A percentile compares a stretch with the other conserved stretches of the same genome.
Evolutionary conservation across 2,113 vertebrate genomes (phyloP).

Genomic region (Salvelinus sp.): DNA sequence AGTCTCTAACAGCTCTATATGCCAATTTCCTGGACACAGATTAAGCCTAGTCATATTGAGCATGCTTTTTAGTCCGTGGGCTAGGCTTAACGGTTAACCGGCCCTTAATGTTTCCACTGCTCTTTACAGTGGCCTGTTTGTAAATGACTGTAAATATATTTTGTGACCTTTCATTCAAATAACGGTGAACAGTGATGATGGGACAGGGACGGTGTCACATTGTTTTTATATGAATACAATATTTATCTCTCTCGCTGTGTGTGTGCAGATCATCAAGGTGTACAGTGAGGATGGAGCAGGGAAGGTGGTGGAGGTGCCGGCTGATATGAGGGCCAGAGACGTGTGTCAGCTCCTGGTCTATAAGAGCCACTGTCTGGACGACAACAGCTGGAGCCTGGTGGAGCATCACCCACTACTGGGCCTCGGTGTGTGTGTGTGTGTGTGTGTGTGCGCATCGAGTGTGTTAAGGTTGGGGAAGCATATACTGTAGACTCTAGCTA

Average conservation of each 20-base stretch:
- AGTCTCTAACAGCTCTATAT: too few relatives aligned
- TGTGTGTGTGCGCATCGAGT: slow-evolving; percentile 1
- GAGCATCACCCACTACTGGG: slow-evolving; percentile 94
- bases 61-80: too few relatives aligned
- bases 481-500: too few relatives aligned
- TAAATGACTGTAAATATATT: too few relatives aligned
- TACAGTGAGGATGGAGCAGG: slow-evolving; percentile 94
- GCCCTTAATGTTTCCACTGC: too few relatives aligned
- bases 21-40: too few relatives aligned
- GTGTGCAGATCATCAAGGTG: slow-evolving; percentile 90
- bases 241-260: slow-evolving; percentile 30
- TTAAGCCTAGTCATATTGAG: too few relatives aligned
- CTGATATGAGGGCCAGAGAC: slow-evolving; percentile 94
- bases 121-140: too few relatives aligned
- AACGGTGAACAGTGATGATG: too few relatives aligned
- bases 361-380: slow-evolving; percentile 96
- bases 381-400: slow-evolving; percentile 97
- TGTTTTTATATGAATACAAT: not conserved
- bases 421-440: slow-evolving; percentile 75
- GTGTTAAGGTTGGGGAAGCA: not conserved
- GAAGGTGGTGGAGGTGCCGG: slow-evolving; percentile 94
- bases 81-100: too few relatives aligned
- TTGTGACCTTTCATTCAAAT: too few relatives aligned
- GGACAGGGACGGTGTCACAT: too few relatives aligned
- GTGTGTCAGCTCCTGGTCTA: slow-evolving; percentile 97